Conservation (phyloP, 2,888 invertebrate genomes). For the Andrena camellia region DNA sequence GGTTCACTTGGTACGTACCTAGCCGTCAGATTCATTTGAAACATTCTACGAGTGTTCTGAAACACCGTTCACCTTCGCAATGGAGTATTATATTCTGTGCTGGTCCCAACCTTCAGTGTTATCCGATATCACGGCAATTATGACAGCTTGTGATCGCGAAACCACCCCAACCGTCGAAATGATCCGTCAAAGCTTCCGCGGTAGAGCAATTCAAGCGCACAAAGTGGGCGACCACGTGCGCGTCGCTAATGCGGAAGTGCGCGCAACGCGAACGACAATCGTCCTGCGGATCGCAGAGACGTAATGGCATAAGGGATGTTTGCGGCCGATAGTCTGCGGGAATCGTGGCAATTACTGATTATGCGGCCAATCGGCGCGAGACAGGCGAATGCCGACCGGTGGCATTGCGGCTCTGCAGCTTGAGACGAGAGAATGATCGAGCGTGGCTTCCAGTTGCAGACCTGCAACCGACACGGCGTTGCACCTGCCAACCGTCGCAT, state of each 20-base stretch:
- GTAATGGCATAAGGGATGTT: constrained; percentile 65
- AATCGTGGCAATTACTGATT: constrained; percentile 75
- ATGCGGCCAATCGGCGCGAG: constrained; percentile 73
- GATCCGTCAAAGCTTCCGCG: neutral
- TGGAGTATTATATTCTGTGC: no score
- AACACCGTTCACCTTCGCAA: no score
- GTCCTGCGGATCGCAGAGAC: constrained; percentile 31
- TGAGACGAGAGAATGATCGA: constrained; percentile 71
- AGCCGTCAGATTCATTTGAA: no score
- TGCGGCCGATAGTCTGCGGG: constrained; percentile 64
- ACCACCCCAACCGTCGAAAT: neutral
- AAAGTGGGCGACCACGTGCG: neutral
- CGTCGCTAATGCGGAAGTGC: neutral
- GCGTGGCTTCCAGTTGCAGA: constrained; percentile 53
- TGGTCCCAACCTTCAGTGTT: no score
- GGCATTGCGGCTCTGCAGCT: constrained; percentile 48
- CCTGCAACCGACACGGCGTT: constrained; percentile 57
- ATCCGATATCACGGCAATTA: no score
- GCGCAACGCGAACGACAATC: constrained; percentile 3
- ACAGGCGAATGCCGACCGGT: constrained; percentile 52
- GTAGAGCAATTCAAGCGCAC: neutral
- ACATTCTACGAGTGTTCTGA: no score
- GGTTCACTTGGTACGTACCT: neutral
- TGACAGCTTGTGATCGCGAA: no score
- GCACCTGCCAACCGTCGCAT: constrained; percentile 63